Percentiles rank a stretch among this genome's conserved stretches.
Evolutionary conservation across 2,888 invertebrate species (phyloP).

Genomic region (Lasiommata megera): DNA sequence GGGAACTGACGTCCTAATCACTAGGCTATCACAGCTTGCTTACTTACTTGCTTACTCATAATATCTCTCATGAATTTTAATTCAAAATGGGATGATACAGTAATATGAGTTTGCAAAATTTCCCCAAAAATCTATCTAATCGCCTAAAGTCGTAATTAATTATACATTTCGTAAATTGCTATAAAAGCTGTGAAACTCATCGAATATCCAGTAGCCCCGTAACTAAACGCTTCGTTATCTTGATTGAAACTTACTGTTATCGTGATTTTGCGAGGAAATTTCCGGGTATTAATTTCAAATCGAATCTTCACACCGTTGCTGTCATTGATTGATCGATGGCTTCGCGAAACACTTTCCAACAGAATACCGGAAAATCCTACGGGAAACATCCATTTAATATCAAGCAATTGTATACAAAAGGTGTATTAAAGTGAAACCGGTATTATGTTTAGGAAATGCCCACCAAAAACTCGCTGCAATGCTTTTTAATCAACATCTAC

Average conservation of each 20-base stretch:
- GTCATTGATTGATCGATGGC: slow-evolving; percentile 12
- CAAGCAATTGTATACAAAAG: background rate
- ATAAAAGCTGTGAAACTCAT: background rate
- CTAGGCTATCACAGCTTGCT: no score
- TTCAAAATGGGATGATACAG: no score
- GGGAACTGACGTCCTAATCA: no score
- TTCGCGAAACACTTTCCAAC: background rate
- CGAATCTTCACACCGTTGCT: slow-evolving; percentile 7
- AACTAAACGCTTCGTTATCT: background rate
- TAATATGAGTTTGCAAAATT: background rate
- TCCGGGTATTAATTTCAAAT: slow-evolving; percentile 11
- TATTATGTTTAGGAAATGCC: no score
- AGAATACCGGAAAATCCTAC: background rate
- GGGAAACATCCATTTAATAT: slow-evolving; percentile 1
- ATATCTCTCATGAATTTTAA: no score
- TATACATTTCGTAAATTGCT: background rate
- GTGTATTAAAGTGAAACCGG: background rate
- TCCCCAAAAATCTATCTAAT: background rate
- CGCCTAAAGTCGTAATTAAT: background rate
- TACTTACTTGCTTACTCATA: no score
- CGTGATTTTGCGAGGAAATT: background rate
- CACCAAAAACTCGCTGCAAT: no score
- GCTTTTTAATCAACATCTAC: no score
- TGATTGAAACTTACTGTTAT: slow-evolving; percentile 9
- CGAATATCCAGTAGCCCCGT: background rate